Conservation (phyloP, 2,113 vertebrate species). For the Brachypteracias leptosomus region DNA sequence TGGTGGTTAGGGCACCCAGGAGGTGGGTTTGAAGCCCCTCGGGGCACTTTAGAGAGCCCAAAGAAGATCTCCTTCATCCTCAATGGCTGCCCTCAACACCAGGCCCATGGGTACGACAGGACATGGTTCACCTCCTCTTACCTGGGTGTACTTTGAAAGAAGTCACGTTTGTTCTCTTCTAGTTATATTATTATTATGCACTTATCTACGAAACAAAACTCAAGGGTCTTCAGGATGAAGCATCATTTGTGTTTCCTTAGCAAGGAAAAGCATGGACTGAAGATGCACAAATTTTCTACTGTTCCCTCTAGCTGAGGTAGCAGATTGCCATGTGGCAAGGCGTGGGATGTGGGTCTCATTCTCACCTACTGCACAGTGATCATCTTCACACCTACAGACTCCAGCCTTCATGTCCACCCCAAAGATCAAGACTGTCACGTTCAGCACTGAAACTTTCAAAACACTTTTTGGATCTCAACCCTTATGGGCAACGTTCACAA, state of each 20-base stretch:
- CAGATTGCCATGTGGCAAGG: rapidly evolving
- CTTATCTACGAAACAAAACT: background rate
- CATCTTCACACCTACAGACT: background rate
- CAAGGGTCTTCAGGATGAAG: background rate
- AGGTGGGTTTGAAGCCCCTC: background rate
- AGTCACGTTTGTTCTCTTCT: background rate
- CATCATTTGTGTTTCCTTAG: background rate
- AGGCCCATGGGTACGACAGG: rapidly evolving
- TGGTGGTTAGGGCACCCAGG: background rate
- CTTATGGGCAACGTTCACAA: background rate
- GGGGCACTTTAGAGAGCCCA: background rate
- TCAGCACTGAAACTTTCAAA: background rate
- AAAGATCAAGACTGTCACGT: background rate
- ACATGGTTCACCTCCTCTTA: background rate
- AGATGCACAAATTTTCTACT: background rate
- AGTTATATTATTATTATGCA: background rate
- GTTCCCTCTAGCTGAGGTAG: background rate
- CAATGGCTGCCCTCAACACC: background rate
- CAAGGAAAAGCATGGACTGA: background rate
- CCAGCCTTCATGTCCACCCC: background rate
- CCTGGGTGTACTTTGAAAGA: background rate
- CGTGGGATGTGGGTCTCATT: background rate
- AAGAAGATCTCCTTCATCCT: background rate
- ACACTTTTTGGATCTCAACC: background rate
- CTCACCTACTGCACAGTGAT: background rate